Base-by-base conservation (phyloP, 2,888 invertebrate genomes). In the Pandemis cinnamomeana region DNA sequence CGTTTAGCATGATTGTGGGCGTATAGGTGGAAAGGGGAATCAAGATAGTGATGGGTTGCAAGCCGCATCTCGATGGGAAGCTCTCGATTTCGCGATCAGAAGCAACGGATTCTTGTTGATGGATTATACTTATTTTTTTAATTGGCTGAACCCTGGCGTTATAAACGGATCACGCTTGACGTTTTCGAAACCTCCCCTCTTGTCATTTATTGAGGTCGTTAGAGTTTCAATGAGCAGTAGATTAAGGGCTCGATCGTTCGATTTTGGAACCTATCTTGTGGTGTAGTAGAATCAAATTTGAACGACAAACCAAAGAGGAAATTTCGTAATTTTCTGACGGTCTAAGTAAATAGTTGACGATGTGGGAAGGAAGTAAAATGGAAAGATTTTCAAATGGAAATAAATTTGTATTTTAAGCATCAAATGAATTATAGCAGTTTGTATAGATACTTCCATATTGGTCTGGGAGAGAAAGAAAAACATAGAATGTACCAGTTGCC, bases 191-290 rank as follows among this genome's bases (percentile, higher is more conserved):
- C 61, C 27, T 66, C 55, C 44, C 15, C 58, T 73, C 69, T 41
- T 51, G 64, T 69, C 72, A 70, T 70, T 73, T 73, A 70, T 66
- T 70, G 73, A 73, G 64, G 64, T 70, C 69, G 73, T 69, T 70
- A 53, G 64, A 69, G 64, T 73, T 73, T 73, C 73, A 73, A 70
- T 70, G 69, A 70, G 69, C 60, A 4, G 27, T 15, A 60, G 69
- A 69, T 70, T 66, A 70, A 8, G 60, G 51, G 36, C 5, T 36
- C 51, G 63, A 15, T 60, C 42, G 27, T 36, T 51, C 64, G 48
- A 64, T 55, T 73, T 5, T 60, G 11, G 36, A 70, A 15, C 66
- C 46, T 73, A 70, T 66, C 8, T 10, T 27, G 8, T 44, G 6
- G 51, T 11, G 0, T 8, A 13, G 7, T 51, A 4, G 27, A 20